Base-by-base conservation (phyloP, 2,797 vertebrate genomes). In the Hafferia zeledoni region DNA sequence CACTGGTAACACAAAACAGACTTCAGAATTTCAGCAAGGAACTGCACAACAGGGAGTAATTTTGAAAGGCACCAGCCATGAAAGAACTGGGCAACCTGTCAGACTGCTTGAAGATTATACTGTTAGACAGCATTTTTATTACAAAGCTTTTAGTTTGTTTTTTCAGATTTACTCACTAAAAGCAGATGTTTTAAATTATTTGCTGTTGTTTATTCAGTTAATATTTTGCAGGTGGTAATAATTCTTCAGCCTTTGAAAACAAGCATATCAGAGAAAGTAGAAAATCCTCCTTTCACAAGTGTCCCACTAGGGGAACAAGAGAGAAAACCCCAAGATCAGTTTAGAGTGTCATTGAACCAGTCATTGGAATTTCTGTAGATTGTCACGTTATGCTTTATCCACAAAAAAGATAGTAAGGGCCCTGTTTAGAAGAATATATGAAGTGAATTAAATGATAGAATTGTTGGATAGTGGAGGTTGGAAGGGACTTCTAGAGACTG, bases 1-100 rank as follows among this genome's bases (percentile, higher is more conserved):
- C 28, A 15, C 70, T 97, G 96, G 93, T 87, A 96, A 96, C 91
- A 95, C 90, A 95, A 97, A 97, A 94, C 95, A 97, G 85, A 89
- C 59, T 87, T 94, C 78, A 95, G 95, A 97, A 95, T 83, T 96
- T 92, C 87, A 85, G 91, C 92, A 96, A 96, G 94, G 68, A 63
- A 50, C 88, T 92, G 52, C 95, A 68, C 96, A 86, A 95, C 91
- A 94, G 98, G 94, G 97, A 96, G 90, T 33, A 97, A 87, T 81
- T 96, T 96, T 96, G 94, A 96, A 97, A 96, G 85, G 81, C 83
- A 91, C 41, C 78, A 89, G 75, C 39, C 33, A 8, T 68, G 63
- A 95, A 97, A 76, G 89, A 94, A 83, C 8, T 91, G 93, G 87
- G 94, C 84, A 87, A 17, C 72, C 82, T 82, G 49, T 90, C 88